phyloP scores from a whole-genome alignment of 2,797 vertebrate genomes.

The Chiroxiphia lanceolata region DNA sequence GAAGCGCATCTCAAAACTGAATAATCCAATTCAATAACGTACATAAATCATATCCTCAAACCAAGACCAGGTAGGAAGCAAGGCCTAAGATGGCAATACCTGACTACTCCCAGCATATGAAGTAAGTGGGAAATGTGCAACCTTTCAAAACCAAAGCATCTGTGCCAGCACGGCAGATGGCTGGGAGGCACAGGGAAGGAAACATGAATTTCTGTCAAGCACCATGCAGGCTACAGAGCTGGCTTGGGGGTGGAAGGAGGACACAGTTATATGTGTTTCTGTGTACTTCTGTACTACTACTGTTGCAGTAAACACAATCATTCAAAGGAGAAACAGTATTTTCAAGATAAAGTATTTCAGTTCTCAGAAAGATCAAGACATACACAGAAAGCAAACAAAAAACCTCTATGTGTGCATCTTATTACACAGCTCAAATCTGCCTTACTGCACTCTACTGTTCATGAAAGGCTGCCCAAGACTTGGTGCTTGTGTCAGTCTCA shows the following conservation, averaged over 20 bases:
- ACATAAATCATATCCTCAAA: neutral
- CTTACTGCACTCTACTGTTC: neutral
- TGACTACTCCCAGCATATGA: neutral
- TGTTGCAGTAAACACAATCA: neutral
- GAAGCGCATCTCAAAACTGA: neutral
- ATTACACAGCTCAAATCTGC: neutral
- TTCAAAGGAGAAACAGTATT: neutral
- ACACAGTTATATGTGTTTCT: neutral
- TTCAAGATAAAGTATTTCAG: neutral
- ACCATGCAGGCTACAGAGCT: neutral
- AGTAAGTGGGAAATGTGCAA: neutral
- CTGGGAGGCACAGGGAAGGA: neutral
- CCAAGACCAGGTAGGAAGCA: neutral
- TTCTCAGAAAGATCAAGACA: neutral
- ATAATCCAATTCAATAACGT: neutral
- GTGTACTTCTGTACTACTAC: neutral
- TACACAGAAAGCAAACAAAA: neutral
- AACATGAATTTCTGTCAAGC: neutral
- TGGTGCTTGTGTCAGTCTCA: neutral
- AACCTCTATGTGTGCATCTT: neutral
- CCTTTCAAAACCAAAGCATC: neutral
- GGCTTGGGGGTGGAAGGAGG: neutral
- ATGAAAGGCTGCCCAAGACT: neutral
- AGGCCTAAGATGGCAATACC: neutral
- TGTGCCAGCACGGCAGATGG: conserved; percentile 36